Base-by-base conservation (phyloP, 2,113 vertebrate genomes). In the Corvus cornix region DNA sequence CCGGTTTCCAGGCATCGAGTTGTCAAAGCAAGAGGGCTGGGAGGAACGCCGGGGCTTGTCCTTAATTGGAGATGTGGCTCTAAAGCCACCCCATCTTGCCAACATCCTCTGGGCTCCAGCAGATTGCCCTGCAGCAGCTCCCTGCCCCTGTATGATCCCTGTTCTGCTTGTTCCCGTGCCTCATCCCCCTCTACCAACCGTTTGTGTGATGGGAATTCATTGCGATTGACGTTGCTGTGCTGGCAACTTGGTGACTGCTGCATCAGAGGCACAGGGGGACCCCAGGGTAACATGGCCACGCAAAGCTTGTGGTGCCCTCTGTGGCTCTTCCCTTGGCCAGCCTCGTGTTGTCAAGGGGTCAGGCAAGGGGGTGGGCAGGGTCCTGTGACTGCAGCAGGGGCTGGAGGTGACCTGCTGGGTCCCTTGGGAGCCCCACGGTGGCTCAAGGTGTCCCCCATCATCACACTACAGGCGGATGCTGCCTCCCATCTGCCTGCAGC, bases 1-100 rank as follows among this genome's bases (percentile, higher is more conserved):
- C 70, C 0, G 27, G 53, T 91, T 87, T 85, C 92, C 85, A 89
- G 56, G 62, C 55, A 84, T 56, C 23, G 7, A 41, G 78, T 84
- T 87, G 44, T 94, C 76, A 77, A 83, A 60, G 49, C 73, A 52
- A 64, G 58, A 66, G 31, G 56, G 48, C 93, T 52, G 83, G 60
- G 69, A 91, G 52, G 21, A 46, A 49, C 0, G 14, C 22, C 2
- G 10, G 84, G 84, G 53, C 86, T 84, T 94, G 82, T 24, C 97
- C 94, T 96, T 95, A 84, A 93, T 93, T 94, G 95, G 97, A 87
- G 48, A 78, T 89, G 77, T 80, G 79, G 58, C 84, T 96, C 93
- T 23, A n/a, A 83, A 92, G 80, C 67, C 16, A 4, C 75, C 74
- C 70, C 51, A 10, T 39, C 5, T 5, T 17, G 56, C 87, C 66